Evolutionary conservation across 2,888 invertebrate species (phyloP).

Genomic region (Cerceris rybyensis): DNA sequence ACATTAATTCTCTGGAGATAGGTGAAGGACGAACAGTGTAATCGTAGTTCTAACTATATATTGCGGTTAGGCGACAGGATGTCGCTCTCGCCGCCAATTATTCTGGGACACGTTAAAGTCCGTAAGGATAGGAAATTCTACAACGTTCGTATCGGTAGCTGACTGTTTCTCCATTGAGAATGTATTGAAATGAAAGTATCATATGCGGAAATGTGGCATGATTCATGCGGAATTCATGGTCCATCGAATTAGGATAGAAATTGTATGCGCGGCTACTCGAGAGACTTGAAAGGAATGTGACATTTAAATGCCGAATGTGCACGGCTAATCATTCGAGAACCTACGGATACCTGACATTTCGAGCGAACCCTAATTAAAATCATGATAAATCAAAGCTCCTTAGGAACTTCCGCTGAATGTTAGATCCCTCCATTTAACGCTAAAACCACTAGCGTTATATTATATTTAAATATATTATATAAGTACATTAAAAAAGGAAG

Average conservation of each 20-base stretch:
- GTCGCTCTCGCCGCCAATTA: conserved; percentile 42
- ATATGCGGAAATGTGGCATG: background rate
- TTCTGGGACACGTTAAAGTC: background rate
- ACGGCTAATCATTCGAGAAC: conserved; percentile 22
- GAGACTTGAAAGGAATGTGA: conserved; percentile 26
- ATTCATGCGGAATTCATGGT: conserved; percentile 22
- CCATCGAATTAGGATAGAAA: background rate
- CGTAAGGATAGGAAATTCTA: conserved; percentile 5
- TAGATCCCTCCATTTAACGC: too few species aligned
- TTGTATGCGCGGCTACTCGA: background rate
- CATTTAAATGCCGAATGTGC: conserved; percentile 39
- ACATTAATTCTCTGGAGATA: conserved; percentile 2
- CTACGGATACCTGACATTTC: conserved; percentile 21
- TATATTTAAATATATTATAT: too few species aligned
- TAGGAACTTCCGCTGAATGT: background rate
- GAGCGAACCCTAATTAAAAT: background rate
- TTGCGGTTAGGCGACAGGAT: conserved; percentile 24
- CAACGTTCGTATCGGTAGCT: background rate
- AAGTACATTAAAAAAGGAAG: too few species aligned
- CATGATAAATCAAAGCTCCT: background rate
- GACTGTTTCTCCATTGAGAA: too few species aligned
- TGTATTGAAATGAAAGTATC: background rate
- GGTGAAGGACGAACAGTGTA: conserved; percentile 9
- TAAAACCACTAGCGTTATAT: too few species aligned
- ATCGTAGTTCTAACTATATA: background rate